Conservation (phyloP, 2,888 invertebrate species). For the Drosophila setosimentum region DNA sequence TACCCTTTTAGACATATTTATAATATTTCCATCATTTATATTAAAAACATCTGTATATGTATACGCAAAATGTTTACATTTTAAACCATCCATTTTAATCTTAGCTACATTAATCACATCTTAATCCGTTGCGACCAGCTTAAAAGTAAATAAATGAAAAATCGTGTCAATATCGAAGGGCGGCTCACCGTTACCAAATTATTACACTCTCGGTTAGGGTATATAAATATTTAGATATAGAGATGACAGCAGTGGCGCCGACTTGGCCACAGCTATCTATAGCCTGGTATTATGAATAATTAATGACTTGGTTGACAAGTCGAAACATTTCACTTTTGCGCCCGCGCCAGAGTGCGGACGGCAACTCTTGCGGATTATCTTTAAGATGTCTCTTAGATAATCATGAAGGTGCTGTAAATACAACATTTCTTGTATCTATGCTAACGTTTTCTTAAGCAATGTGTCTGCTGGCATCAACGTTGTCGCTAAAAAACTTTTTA, state of each 20-base stretch:
- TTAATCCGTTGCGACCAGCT: not conserved
- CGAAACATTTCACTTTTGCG: slow-evolving; percentile 66
- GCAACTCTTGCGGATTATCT: slow-evolving; percentile 55
- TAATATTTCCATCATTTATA: not conserved
- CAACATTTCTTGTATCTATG: slow-evolving; percentile 33
- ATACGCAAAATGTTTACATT: not conserved
- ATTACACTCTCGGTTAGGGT: slow-evolving; percentile 3
- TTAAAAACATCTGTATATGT: not conserved
- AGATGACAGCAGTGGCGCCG: slow-evolving; percentile 4
- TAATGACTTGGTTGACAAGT: slow-evolving; percentile 64
- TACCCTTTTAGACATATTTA: not conserved
- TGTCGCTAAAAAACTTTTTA: slow-evolving; percentile 75
- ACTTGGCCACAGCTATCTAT: slow-evolving; percentile 19
- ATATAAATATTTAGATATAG: slow-evolving; percentile 1
- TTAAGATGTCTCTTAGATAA: slow-evolving; percentile 71
- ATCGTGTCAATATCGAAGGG: not conserved
- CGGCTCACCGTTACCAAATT: not conserved
- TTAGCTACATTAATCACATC: not conserved
- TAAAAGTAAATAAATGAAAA: not conserved
- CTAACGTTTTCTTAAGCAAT: slow-evolving; percentile 71
- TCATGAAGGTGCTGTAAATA: slow-evolving; percentile 63
- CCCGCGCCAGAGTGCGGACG: slow-evolving; percentile 15
- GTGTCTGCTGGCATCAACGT: slow-evolving; percentile 56
- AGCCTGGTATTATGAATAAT: slow-evolving; percentile 73
- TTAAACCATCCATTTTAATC: not conserved